These are phyloP conservation scores for Otolemur crassicaudatus DNA, from an alignment of 2,797 vertebrate species.

Conservation along the genomic window DNA sequence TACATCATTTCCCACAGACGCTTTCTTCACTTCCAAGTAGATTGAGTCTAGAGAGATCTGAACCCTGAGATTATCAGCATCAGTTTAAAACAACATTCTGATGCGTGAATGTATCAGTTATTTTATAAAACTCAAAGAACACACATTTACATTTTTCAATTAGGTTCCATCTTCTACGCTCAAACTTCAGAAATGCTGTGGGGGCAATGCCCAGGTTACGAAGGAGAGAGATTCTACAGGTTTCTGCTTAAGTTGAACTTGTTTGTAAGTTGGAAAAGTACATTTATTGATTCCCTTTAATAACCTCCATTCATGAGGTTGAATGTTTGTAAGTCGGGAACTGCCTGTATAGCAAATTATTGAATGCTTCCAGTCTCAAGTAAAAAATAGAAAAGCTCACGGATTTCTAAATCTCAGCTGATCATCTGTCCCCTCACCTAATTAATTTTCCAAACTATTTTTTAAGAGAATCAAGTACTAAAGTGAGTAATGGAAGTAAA, in stretches of 20 bases:
- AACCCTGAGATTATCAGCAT: not conserved
- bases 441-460: not conserved
- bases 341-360: not conserved
- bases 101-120: not conserved
- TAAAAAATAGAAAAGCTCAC: not conserved
- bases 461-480: not conserved
- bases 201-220: no score
- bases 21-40: not conserved
- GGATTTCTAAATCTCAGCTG: not conserved
- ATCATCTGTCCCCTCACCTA: not conserved
- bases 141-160: not conserved
- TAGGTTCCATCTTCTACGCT: not conserved
- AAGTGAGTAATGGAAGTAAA: not conserved
- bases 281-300: no score
- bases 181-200: not conserved
- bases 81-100: not conserved
- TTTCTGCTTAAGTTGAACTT: no score
- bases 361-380: not conserved
- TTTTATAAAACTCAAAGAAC: not conserved
- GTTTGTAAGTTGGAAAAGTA: no score
- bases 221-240: no score
- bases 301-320: no score
- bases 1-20: not conserved
- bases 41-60: not conserved
- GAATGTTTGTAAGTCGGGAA: no score